A percentile compares a stretch with the other conserved stretches of the same genome.
Evolutionary conservation across 1,140 invertebrate genomes (phyloP).

Genomic region (Zaprionus camerounensis): DNA sequence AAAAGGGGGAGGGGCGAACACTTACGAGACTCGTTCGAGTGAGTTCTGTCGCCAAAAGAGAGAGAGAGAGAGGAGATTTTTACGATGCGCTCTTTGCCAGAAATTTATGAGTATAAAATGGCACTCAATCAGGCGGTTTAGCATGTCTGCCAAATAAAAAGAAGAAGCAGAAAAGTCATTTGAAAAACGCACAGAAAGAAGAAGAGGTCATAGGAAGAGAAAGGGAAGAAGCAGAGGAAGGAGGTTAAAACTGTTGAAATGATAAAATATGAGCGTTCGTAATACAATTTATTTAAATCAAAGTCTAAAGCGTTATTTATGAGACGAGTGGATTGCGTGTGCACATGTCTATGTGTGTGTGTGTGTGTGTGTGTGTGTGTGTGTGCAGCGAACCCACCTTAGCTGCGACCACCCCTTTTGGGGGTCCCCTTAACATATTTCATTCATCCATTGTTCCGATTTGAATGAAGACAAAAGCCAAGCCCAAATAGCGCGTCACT

Average conservation of each 20-base stretch:
- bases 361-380: slow-evolving; percentile 10
- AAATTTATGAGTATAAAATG: slow-evolving; percentile 59
- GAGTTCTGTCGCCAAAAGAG: background rate
- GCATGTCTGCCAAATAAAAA: slow-evolving; percentile 12
- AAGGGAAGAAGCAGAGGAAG: background rate
- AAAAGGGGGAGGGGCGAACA: background rate
- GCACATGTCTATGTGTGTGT: slow-evolving; percentile 11
- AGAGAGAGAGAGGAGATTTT: background rate
- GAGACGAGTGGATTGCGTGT: slow-evolving; percentile 33
- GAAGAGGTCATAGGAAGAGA: background rate
- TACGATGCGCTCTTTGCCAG: slow-evolving; percentile 14
- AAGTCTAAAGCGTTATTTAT: slow-evolving; percentile 82
- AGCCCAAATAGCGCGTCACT: slow-evolving; percentile 79
- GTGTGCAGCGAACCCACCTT: slow-evolving; percentile 6
- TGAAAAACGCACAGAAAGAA: slow-evolving; percentile 25
- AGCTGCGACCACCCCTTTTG: background rate
- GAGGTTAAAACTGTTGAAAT: slow-evolving; percentile 64
- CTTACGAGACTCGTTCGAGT: slow-evolving; percentile 7
- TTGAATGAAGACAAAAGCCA: slow-evolving; percentile 79
- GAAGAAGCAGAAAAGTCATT: slow-evolving; percentile 6
- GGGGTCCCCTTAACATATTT: slow-evolving; percentile 45
- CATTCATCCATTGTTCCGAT: slow-evolving; percentile 71
- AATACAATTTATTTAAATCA: slow-evolving; percentile 83
- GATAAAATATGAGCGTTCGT: slow-evolving; percentile 79
- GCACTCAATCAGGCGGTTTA: slow-evolving; percentile 57